Base-by-base conservation (phyloP, 2,888 invertebrate species). In the Alcis repandata region DNA sequence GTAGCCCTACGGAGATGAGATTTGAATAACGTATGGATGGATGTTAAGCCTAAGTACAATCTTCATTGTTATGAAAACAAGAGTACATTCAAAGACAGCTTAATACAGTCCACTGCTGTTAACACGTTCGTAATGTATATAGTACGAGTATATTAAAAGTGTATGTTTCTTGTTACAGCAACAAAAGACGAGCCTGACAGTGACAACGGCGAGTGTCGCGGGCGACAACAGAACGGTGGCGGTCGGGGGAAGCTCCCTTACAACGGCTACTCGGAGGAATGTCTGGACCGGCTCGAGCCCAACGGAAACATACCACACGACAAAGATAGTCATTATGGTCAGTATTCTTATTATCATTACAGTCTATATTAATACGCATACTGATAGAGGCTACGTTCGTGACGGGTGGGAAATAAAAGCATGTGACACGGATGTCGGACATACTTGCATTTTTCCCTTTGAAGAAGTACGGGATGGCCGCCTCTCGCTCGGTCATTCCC, bases 241-340 rank as follows among this genome's bases (percentile, higher is more conserved):
- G 95, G 94, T 81, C 94, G 95, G 86, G 96, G 95, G 86, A 98
- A 97, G 95, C 95, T 98, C 90, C 96, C 97, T 74, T 97, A 97
- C 94, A 98, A 98, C 94, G 98, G 98, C 75, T 98, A 97, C 95
- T 98, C 98, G 65, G 98, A 98, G 86, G 98, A 98, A 94, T 98
- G 97, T 94, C 95, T 98, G 88, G 98, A 98, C 93, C 95, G 98
- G 87, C 95, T 98, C 84, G 98, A 98, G 94, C 97, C 97, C 85
- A 98, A 98, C 94, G 98, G 98, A 84, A 98, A 98, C 94, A 98
- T 98, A 94, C 97, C 96, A 84, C 95, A 96, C 89, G 97, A 97
- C 87, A 97, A 98, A 94, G 95, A 95, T 78, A 96, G 96, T 90
- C 92, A 92, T 79, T 93, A 92, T 76, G 92, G 92, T 92, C 17